phyloP scores from a whole-genome alignment of 2,888 invertebrate species.

The Dolichopus griseipennis region DNA sequence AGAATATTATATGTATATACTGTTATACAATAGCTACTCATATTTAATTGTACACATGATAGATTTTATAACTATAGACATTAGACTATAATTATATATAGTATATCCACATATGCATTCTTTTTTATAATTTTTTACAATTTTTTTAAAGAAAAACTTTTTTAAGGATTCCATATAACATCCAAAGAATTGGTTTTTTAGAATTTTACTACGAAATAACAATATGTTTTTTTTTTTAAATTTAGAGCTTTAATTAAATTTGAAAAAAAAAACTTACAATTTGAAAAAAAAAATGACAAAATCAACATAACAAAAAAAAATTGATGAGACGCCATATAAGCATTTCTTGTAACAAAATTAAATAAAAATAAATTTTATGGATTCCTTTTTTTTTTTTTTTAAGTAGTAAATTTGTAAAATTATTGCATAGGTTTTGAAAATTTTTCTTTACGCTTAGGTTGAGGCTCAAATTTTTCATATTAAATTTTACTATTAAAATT shows the following conservation, averaged over 20 bases:
- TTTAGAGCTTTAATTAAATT: slow-evolving; percentile 4
- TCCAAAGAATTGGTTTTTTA: background rate
- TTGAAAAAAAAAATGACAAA: too few relatives aligned
- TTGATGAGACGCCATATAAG: background rate
- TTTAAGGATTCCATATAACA: background rate
- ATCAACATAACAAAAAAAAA: background rate
- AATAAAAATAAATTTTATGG: background rate
- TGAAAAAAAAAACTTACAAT: too few relatives aligned
- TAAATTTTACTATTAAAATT: too few relatives aligned
- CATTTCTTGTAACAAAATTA: background rate
- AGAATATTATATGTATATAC: too few relatives aligned
- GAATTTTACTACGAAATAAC: background rate
- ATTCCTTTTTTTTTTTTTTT: background rate
- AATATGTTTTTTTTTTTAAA: too few relatives aligned
- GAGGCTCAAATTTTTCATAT: too few relatives aligned
- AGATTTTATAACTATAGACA: too few relatives aligned
- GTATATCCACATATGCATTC: too few relatives aligned
- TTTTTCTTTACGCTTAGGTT: too few relatives aligned
- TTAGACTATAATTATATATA: too few relatives aligned
- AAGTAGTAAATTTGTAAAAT: background rate
- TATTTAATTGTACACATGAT: too few relatives aligned
- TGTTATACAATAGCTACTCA: too few relatives aligned
- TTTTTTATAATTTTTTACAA: background rate
- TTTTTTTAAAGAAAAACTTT: background rate
- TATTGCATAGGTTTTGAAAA: background rate